A percentile compares a stretch with the other conserved stretches of the same genome.
These are phyloP conservation scores for Protonibea diacanthus DNA, from an alignment of 2,797 vertebrate genomes.

Conservation along the genomic window DNA sequence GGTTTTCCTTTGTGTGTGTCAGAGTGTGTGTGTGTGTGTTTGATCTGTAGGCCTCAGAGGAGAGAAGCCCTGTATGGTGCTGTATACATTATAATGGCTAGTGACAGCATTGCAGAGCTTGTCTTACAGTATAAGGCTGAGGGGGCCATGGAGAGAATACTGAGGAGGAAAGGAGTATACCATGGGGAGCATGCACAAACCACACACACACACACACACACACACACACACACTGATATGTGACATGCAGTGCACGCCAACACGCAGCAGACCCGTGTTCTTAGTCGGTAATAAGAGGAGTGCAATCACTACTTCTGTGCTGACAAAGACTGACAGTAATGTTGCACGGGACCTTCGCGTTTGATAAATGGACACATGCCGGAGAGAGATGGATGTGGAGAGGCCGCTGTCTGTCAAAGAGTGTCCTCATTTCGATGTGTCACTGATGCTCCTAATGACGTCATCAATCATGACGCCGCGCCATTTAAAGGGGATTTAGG, in stretches of 20 bases:
- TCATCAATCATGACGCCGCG: slow-evolving; percentile 55
- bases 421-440: slow-evolving; percentile 52
- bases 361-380: slow-evolving; percentile 32
- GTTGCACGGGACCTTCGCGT: slow-evolving; percentile 18
- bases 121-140: slow-evolving; percentile 52
- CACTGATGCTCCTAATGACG: slow-evolving; percentile 57
- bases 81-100: slow-evolving; percentile 59
- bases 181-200: slow-evolving; percentile 16
- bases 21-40: slow-evolving; percentile 23
- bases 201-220: background rate
- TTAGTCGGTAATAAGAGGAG: slow-evolving; percentile 11
- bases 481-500: slow-evolving; percentile 50
- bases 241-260: slow-evolving; percentile 2
- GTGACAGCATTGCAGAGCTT: slow-evolving; percentile 60
- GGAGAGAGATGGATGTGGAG: slow-evolving; percentile 34
- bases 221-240: background rate
- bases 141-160: slow-evolving; percentile 54
- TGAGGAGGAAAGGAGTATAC: slow-evolving; percentile 35
- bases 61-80: slow-evolving; percentile 39
- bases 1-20: slow-evolving; percentile 16
- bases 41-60: slow-evolving; percentile 51
- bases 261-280: slow-evolving; percentile 7
- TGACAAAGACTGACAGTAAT: slow-evolving; percentile 39
- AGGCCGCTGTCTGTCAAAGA: slow-evolving; percentile 49
- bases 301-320: slow-evolving; percentile 4